These are phyloP conservation scores for Chaunax sp. DNA, from an alignment of 2,797 vertebrate genomes.

Conservation along the genomic window DNA sequence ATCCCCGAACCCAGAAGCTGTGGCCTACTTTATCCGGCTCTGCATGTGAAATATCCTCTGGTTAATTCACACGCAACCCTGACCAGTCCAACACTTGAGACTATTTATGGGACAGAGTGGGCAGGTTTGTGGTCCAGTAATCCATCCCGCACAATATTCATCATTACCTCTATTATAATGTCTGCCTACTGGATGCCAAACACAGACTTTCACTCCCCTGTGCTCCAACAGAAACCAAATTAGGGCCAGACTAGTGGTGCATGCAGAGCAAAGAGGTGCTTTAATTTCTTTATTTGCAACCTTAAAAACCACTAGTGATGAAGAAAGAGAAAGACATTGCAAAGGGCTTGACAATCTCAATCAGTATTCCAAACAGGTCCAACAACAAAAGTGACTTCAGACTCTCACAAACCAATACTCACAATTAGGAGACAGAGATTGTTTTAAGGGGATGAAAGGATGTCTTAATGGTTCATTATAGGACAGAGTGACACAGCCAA, in stretches of 20 bases:
- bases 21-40: constrained; percentile 51
- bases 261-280: constrained; percentile 25
- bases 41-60: constrained; percentile 51
- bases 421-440: constrained; percentile 70
- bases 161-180: constrained; percentile 52
- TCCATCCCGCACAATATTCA: constrained; percentile 48
- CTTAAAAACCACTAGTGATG: constrained; percentile 6
- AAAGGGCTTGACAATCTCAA: constrained; percentile 6
- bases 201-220: constrained; percentile 36
- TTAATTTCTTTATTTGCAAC: constrained; percentile 38
- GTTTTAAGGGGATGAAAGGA: constrained; percentile 60
- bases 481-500: constrained; percentile 75
- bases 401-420: constrained; percentile 77
- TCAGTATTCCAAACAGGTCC: constrained; percentile 34
- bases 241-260: constrained; percentile 45
- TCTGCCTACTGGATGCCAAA: constrained; percentile 45
- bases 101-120: constrained; percentile 60
- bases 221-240: constrained; percentile 46
- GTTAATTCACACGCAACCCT: constrained; percentile 54
- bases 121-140: constrained; percentile 56
- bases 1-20: constrained; percentile 50
- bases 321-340: constrained; percentile 12
- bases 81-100: constrained; percentile 55
- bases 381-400: constrained; percentile 24
- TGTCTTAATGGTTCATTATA: constrained; percentile 79